Base-by-base conservation (phyloP, 2,797 vertebrate species). In the Melanotaenia trifasciata region DNA sequence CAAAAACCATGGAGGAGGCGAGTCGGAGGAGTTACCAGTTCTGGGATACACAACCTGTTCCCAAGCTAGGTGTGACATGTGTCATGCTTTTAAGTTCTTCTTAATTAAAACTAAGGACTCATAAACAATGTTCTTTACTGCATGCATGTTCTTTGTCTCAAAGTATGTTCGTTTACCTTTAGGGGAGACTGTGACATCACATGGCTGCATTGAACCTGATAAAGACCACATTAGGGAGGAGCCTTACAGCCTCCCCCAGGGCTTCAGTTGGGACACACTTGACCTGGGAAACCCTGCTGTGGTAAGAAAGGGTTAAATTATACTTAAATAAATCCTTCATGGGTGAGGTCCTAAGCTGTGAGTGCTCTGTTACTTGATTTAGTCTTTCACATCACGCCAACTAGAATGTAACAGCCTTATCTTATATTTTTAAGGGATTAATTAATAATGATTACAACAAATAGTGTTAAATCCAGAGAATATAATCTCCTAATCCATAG, bases 1-100 rank as follows among this genome's bases (percentile, higher is more conserved):
- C 98, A 90, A 99, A 99, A 91, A 99, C 97, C 78, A 97, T 99
- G 98, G 98, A 99, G 84, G 98, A 99, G 83, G 98, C 98, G 14
- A 98, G 93, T 85, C 96, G 97, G 72, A 96, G 98, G 86, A 99
- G 97, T 93, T 99, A 99, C 90, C 98, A 99, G 91, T 99, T 99
- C 93, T 99, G 98, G 98, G 98, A 99, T 91, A 99, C 98, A 0
- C 98, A 99, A 83, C 98, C 98, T 0, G 98, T 99, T 66, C 98
- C 98, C 80, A 99, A 99, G 83, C 90, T 99, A 63, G 98, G 98
- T 99, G 94, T 0, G 90, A 89, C 36, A 16, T 67, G 47, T 13
- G 38, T 67, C 33, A 47, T 1, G 20, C 2, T 32, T 76, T 35
- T 45, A 26, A 33, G 5, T 47, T 82, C 11, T 53, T 33, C 16